These are phyloP conservation scores for Fragum fragum DNA, from an alignment of 2,888 invertebrate genomes.

Conservation along the genomic window DNA sequence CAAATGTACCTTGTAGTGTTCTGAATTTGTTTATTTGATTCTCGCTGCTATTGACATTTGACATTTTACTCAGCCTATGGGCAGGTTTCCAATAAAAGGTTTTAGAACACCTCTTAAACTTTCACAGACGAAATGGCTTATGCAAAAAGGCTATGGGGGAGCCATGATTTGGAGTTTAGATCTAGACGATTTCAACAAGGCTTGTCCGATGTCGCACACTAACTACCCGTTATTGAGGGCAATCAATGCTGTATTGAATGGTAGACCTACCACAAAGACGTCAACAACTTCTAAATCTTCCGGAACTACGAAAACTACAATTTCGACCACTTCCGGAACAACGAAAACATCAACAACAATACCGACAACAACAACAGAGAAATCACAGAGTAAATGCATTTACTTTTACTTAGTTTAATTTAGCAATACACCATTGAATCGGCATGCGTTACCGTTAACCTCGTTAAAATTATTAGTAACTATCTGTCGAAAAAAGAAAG, in stretches of 20 bases:
- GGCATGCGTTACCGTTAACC: too few species aligned
- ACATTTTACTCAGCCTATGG: too few species aligned
- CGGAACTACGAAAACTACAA: neutral
- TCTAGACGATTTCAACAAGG: conserved; percentile 66
- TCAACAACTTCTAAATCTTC: neutral
- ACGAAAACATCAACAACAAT: neutral
- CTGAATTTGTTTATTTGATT: too few species aligned
- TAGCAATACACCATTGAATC: too few species aligned
- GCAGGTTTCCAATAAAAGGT: too few species aligned
- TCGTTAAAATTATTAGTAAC: neutral
- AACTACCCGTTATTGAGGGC: conserved; percentile 57
- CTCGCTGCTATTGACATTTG: too few species aligned
- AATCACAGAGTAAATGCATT: conserved; percentile 5
- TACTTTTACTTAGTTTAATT: too few species aligned
- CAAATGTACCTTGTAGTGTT: too few species aligned
- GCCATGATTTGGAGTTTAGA: conserved; percentile 71
- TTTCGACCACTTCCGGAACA: neutral
- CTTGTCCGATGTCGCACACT: conserved; percentile 50
- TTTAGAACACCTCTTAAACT: too few species aligned
- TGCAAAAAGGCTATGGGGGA: conserved; percentile 64
- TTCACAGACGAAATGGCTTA: conserved; percentile 58
- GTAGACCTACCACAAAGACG: neutral
- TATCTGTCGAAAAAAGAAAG: too few species aligned
- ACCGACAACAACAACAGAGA: neutral
- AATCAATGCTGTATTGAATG: conserved; percentile 38